Evolutionary conservation across 1,140 invertebrate species (phyloP), one percentile per base, ranked within the genome.

Genomic region (Ceratoteleas bidentatus): DNA sequence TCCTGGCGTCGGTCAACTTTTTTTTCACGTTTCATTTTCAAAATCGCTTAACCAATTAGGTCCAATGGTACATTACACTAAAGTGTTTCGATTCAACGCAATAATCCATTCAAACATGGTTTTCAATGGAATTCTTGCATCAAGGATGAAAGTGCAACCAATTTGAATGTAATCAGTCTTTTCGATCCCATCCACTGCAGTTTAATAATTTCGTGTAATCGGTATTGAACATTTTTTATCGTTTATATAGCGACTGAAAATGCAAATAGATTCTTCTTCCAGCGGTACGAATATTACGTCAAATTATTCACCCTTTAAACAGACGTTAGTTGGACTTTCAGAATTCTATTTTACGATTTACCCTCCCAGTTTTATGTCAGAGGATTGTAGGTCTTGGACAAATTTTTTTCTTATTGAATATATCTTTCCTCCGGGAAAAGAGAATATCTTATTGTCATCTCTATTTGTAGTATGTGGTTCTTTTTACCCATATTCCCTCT

Each of bases 231-330:
- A 47, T 24, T 24, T 1, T 54, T 54, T 11, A 45, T 40, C 56
- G 62, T 72, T 72, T 72, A 24, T 50, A 72, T 57, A 50, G 47
- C 58, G 54, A 72, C 62, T 62, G 58, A 56, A 72, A 72, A 72
- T 72, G 69, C 58, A 72, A 72, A 72, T 72, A 62, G 16, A 62
- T 62, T 62, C 50, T 72, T 72, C 68, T 72, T 72, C 62, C 69
- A 61, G 24, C 33, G 13, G 68, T 61, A 16, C 45, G 47, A 24
- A 60, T 70, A 70, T 70, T 70, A 70, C 54, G 16, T 11, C 47
- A 24, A 60, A 70, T 70, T 70, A 60, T 70, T 70, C 66, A 40
- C 47, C 66, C 45, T 58, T 70, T 43, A n/a, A 47, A 60, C 60
- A 70, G 56, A 49, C 36, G 40, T 43, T 36, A 68, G 65, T 68